Evolutionary conservation across 2,888 invertebrate species (phyloP), one percentile per base, ranked within the genome.

Genomic region (Brachyptera risi): DNA sequence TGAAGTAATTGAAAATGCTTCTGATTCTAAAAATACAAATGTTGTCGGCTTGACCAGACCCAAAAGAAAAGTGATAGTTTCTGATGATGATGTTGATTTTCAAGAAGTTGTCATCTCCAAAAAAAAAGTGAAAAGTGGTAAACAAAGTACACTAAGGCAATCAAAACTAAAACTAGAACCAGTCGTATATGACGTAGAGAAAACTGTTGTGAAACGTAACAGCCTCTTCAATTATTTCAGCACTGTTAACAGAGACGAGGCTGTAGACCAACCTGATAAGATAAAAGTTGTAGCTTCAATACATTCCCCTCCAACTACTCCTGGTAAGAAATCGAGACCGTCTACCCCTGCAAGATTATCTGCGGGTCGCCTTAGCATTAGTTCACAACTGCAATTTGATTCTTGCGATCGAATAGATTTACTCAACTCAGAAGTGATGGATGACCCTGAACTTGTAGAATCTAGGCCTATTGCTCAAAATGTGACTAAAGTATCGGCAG

Each of bases 221-320:
- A 84, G 81, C 67, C 76, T 85, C 72, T 72, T 84, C 19, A 79
- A 80, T 62, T 85, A 84, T 70, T 84, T 84, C 69, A 75, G 78
- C 63, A 83, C 81, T 72, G 66, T 80, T 57, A 73, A 76, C 56
- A 79, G 76, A 67, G 73, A 75, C 54, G 68, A 67, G 58, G 68
- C 19, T 49, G 24, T 24, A n/a, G 24, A 49, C 7, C 54, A 56
- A 19, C 15, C 58, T 19, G 61, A 59, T 42, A 56, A 51, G 44
- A 59, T 63, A 37, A 26, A 59, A 59, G 65, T 65, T 3, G 51
- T 59, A 44, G 63, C 58, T 31, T 49, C 49, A 2, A 26, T 65
- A 4, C 65, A 65, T 58, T 56, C 62, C 13, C 61, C 65, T 11
- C 56, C 62, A 3, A 13, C 44, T 11, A 54, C 64, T 17, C 60